A percentile compares a stretch with the other conserved stretches of the same genome.
phyloP scores from a whole-genome alignment of 2,797 vertebrate genomes.

The Setipinna tenuifilis region DNA sequence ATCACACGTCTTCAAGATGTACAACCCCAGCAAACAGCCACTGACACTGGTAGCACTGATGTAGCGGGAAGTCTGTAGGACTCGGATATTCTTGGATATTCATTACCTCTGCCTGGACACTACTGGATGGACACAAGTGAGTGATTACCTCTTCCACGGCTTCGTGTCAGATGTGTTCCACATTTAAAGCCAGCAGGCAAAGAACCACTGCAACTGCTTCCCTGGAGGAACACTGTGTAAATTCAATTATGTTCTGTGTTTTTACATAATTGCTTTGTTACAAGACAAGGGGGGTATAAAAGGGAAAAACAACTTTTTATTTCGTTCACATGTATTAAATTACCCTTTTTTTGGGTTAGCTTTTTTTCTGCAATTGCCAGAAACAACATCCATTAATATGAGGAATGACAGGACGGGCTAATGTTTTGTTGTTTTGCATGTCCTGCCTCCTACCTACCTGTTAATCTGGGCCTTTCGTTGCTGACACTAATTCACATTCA shows the following conservation, averaged over 20 bases:
- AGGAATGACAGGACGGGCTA: conserved; percentile 37
- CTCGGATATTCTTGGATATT: conserved; percentile 67
- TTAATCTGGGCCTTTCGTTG: conserved; percentile 56
- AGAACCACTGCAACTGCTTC: not conserved
- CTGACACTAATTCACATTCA: conserved; percentile 53
- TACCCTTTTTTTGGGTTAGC: not conserved
- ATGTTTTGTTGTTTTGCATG: conserved; percentile 35
- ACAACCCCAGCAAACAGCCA: conserved; percentile 58
- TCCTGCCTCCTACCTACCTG: not conserved
- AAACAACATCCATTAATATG: not conserved
- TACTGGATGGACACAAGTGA: not conserved
- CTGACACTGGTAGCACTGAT: conserved; percentile 36
- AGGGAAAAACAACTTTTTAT: not conserved
- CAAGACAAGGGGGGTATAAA: not conserved
- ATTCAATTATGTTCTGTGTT: not conserved
- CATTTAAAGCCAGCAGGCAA: not conserved
- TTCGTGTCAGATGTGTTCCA: not conserved
- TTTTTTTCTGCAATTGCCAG: not conserved
- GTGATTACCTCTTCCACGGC: not conserved
- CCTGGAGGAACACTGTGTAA: not conserved
- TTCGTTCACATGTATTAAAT: not conserved
- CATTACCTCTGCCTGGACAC: conserved; percentile 32
- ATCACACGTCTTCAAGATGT: conserved; percentile 63
- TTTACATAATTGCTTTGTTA: not conserved
- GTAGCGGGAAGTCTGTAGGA: conserved; percentile 2